Base-by-base conservation (phyloP, 1,140 invertebrate species). In the Frieseomelitta varia region DNA sequence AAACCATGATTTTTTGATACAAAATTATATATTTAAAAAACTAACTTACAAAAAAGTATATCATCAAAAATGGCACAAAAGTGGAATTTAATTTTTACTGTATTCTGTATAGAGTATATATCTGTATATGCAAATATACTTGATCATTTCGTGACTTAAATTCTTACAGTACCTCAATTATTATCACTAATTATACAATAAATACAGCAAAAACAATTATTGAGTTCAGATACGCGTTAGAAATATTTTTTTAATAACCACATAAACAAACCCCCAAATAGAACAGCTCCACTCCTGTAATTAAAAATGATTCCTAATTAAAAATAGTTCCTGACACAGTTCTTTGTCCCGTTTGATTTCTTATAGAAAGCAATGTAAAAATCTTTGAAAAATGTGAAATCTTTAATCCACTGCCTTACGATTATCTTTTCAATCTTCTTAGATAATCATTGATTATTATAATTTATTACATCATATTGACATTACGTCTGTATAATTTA, bases 201-300 rank as follows among this genome's bases (percentile, higher is more conserved):
- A 30, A 30, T 30, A 2, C 34, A 47, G 39, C 8, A 8, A 10
- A 47, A 47, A 47, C 6, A 47, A 47, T 47, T 47, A 10, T 47
- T 47, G 8, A 6, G 39, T n/a, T 47, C 55, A 72, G 19, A n/a
- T 34, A 3, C 17, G 21, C 34, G 53, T 84, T 24, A 84, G 55
- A 24, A 81, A 15, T 27, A 67, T 69, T 4, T 63, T 51, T 80
- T 85, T n/a, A 91, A 19, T 30, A 85, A 56, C 85, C 84, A 91
- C 3, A 65, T 80, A 11, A 91, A n/a, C 4, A 91, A 34, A 4
- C 88, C 61, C 11, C 89, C 72, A 14, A 83, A 81, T 14, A 90
- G 2, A 17, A 89, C 1, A 47, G 88, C 14, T 11, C 89, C 79
- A 72, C 81, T 39, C 89, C 91, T 91, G 53, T 17, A 85, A 73